Evolutionary conservation across 1,140 invertebrate species (phyloP).

Genomic region (Calephelis virginiensis): DNA sequence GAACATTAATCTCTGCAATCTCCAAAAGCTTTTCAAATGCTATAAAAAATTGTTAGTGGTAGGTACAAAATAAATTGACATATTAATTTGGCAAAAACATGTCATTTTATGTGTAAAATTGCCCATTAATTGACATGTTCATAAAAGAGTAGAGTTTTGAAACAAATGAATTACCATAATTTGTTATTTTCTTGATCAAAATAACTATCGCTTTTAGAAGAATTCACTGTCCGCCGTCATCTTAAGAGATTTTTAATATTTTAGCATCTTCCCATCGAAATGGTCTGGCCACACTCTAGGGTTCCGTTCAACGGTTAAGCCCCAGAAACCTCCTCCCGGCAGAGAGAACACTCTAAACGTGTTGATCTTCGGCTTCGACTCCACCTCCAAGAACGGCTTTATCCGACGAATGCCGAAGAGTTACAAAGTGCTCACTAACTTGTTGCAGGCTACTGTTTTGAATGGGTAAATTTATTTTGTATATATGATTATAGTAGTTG

Average conservation of each 20-base stretch:
- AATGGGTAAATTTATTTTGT: conserved; percentile 78
- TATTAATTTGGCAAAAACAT: no score
- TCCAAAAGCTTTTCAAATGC: no score
- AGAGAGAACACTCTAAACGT: conserved; percentile 81
- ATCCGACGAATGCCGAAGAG: conserved; percentile 91
- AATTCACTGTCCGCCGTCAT: neutral
- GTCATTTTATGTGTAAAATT: no score
- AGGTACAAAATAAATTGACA: no score
- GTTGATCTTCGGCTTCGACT: conserved; percentile 95
- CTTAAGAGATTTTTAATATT: conserved; percentile 26
- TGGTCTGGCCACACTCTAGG: conserved; percentile 51
- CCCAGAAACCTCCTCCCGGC: conserved; percentile 31
- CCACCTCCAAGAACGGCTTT: conserved; percentile 91
- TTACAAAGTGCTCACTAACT: conserved; percentile 86
- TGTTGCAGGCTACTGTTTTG: conserved; percentile 84
- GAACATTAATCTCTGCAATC: no score
- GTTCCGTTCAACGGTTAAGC: conserved; percentile 37
- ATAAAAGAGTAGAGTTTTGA: no score
- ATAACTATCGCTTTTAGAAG: no score
- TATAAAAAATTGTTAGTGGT: no score
- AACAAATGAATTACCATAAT: no score
- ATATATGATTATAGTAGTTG: no score
- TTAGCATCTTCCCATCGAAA: conserved; percentile 40
- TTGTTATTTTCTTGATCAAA: no score
- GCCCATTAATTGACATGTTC: no score